Evolutionary conservation across 2,113 vertebrate genomes (phyloP), one percentile per base, ranked within the genome.

Genomic region (Hiodon tergisus): DNA sequence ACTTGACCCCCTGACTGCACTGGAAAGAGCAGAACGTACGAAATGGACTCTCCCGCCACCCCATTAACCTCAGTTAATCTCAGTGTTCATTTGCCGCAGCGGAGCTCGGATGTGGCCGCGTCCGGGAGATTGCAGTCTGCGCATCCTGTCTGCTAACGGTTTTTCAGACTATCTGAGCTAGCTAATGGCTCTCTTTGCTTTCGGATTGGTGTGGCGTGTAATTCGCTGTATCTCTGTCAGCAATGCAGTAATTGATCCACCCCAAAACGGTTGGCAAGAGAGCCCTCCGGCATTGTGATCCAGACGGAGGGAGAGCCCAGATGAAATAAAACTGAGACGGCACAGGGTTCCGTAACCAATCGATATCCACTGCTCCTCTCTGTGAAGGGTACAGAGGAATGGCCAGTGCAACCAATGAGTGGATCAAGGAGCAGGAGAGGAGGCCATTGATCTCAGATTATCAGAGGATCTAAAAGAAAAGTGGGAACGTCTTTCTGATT

Each of bases 381-480:
- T 9, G 67, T n/a, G n/a, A n/a, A 52, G 51, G 2, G 67, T 53
- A 53, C 50, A 53, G 67, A 69, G 51, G 5, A 17, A 17, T n/a
- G 4, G 67, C 5, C 48, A 51, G 14, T 54, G 67, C 4, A 69
- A 17, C 66, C 51, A 17, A 47, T 4, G 67, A 69, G n/a, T 69
- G 8, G 16, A 9, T 31, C 13, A 7, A 10, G n/a, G 51, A 69
- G 53, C 67, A 16, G 67, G 67, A 53, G 51, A 16, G 11, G 14
- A 66, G 54, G 72, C 72, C 73, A 78, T 67, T 50, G 74, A 74
- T 55, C 69, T 70, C 53, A 57, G 53, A 52, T 50, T 62, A 16
- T 13, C 70, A 78, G 1, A 0, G 79, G 31, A 31, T 31, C 31
- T 31, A 31, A 31, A 31, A 31, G 31, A 31, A 31, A 31, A 31